Evolutionary conservation across 2,888 invertebrate species (phyloP).

Genomic region (Leistus spinibarbis): DNA sequence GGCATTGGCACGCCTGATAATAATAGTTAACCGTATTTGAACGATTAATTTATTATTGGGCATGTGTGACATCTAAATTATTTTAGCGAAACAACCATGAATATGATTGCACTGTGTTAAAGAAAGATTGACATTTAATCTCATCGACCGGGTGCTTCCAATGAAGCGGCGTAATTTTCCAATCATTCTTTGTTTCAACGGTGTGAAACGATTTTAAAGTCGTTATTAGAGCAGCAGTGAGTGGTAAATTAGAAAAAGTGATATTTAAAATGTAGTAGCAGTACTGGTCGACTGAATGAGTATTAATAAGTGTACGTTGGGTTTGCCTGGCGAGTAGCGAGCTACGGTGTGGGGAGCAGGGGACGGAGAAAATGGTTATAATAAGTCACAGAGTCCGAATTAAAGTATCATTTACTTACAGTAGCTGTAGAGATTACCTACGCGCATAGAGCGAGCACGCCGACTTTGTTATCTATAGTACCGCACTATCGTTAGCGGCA

Average conservation of each 20-base stretch:
- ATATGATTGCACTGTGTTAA: not conserved
- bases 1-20: too few species aligned
- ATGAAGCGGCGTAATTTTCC: not conserved
- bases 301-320: not conserved
- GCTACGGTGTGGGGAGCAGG: too few species aligned
- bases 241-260: not conserved
- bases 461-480: constrained; percentile 5
- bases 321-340: not conserved
- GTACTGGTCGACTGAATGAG: not conserved
- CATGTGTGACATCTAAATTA: too few species aligned
- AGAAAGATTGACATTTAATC: not conserved
- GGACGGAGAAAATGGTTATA: not conserved
- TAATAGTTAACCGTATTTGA: too few species aligned
- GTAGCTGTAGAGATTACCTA: constrained; percentile 4
- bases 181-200: not conserved
- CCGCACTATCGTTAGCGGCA: constrained; percentile 9
- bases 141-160: not conserved
- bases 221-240: not conserved
- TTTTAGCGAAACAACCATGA: not conserved
- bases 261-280: not conserved
- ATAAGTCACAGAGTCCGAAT: not conserved
- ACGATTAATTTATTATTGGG: not conserved
- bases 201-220: not conserved
- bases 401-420: constrained; percentile 11
- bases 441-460: not conserved